phyloP scores from a whole-genome alignment of 2,797 vertebrate species.

The Characodon lateralis region DNA sequence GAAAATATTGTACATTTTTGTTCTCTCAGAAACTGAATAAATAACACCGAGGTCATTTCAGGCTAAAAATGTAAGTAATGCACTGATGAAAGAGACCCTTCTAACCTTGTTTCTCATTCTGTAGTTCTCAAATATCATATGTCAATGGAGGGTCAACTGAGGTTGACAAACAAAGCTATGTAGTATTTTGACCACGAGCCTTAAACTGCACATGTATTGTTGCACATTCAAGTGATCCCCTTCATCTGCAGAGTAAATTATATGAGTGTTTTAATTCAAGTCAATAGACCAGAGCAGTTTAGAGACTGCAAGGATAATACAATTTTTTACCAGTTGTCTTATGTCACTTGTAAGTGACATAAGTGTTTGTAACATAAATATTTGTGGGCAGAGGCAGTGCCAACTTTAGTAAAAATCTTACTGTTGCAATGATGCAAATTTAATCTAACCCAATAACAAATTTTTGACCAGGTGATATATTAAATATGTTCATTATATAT shows the following conservation, averaged over 20 bases:
- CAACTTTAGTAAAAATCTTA: neutral
- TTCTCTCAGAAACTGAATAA: neutral
- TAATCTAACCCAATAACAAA: neutral
- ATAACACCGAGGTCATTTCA: conserved; percentile 20
- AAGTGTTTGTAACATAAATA: neutral
- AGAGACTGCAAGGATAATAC: neutral
- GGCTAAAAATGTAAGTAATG: conserved; percentile 7
- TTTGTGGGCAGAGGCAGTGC: neutral
- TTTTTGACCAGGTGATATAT: no score
- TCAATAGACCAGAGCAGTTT: neutral
- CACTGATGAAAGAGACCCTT: neutral
- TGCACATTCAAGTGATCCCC: neutral
- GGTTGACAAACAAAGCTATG: neutral
- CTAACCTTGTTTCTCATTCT: neutral
- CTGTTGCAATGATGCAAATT: no score
- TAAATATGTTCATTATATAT: neutral
- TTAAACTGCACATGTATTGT: neutral
- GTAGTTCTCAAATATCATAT: neutral
- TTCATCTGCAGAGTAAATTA: neutral
- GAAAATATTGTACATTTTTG: neutral
- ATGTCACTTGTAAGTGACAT: neutral
- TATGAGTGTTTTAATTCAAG: neutral
- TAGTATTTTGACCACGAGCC: neutral
- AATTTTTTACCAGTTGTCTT: neutral
- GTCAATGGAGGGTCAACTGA: neutral